Percentiles rank a stretch among this genome's conserved stretches.
Conservation (phyloP, 1,140 invertebrate species). For the Melanaphis sacchari region DNA sequence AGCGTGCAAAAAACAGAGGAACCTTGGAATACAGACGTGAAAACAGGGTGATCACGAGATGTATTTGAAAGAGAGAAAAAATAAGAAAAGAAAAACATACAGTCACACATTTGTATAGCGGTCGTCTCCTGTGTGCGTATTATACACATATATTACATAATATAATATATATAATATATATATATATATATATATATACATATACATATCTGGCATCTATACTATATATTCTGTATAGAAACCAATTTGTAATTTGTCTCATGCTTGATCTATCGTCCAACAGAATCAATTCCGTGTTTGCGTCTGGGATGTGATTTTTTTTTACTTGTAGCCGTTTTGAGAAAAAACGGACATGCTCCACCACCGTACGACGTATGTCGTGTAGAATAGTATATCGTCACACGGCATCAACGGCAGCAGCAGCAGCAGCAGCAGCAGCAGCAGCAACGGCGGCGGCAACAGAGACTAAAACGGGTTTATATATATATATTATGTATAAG, state of each 20-base stretch:
- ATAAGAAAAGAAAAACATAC: neutral
- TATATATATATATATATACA: neutral
- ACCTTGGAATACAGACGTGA: neutral
- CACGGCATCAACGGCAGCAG: neutral
- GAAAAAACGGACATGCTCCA: slow-evolving; percentile 53
- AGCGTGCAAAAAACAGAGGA: neutral
- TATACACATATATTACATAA: neutral
- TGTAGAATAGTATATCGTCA: neutral
- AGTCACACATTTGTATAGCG: neutral
- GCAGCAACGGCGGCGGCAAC: neutral
- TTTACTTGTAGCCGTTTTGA: neutral
- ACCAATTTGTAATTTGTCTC: slow-evolving; percentile 56
- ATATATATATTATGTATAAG: neutral
- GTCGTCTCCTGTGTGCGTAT: neutral
- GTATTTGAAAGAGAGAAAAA: neutral
- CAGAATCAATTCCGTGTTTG: slow-evolving; percentile 42
- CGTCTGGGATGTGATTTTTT: slow-evolving; percentile 48
- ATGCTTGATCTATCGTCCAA: slow-evolving; percentile 50
- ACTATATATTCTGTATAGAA: slow-evolving; percentile 5
- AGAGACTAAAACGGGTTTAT: slow-evolving; percentile 44
- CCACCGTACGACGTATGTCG: neutral
- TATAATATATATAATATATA: neutral
- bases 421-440: neutral
- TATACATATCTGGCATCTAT: neutral
- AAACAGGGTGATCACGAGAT: neutral